phyloP scores from a whole-genome alignment of 2,888 invertebrate genomes.

The Callosobruchus maculatus region DNA sequence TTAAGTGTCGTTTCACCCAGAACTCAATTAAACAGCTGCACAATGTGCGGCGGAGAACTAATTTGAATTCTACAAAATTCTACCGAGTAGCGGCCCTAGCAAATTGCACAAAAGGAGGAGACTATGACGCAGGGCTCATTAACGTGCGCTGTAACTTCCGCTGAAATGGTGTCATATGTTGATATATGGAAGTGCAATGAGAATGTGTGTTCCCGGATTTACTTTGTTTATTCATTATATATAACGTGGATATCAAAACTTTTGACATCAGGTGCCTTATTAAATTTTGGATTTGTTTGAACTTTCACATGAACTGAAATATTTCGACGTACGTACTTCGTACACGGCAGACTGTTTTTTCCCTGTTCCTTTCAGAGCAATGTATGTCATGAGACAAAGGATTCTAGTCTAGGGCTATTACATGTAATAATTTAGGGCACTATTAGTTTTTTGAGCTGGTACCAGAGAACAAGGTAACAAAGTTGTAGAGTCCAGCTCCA shows the following conservation, averaged over 20 bases:
- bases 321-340: not conserved
- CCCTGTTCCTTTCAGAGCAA: too few species aligned
- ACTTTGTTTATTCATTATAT: not conserved
- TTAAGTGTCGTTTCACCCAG: not conserved
- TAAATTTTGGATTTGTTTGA: not conserved
- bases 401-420: too few species aligned
- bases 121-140: not conserved
- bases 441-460: too few species aligned
- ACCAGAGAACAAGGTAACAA: too few species aligned
- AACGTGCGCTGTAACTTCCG: not conserved
- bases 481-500: too few species aligned
- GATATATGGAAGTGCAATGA: not conserved
- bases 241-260: not conserved
- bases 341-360: too few species aligned
- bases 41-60: not conserved
- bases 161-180: not conserved
- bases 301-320: not conserved
- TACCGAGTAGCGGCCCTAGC: not conserved
- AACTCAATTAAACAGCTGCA: not conserved
- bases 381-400: too few species aligned
- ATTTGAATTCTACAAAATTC: not conserved
- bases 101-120: not conserved
- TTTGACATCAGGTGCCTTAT: not conserved
- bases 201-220: not conserved
- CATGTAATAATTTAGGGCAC: too few species aligned